Evolutionary conservation across 1,140 invertebrate species (phyloP), one percentile per base, ranked within the genome.

Genomic region (Uloborus diversus): DNA sequence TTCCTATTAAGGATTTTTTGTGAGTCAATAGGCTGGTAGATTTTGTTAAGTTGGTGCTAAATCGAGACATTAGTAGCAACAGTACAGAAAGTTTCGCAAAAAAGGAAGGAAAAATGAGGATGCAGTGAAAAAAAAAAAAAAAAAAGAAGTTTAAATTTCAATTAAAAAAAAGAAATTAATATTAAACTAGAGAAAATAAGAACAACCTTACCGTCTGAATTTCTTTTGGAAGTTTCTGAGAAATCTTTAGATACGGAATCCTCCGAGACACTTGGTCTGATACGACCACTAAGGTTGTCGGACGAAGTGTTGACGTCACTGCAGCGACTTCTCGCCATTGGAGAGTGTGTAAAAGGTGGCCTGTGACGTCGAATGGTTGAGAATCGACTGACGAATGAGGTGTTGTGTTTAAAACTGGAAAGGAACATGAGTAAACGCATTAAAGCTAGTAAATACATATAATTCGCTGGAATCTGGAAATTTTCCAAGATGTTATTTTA

Each of bases 361-460:
- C 84, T 82, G 88, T 94, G 91, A n/a, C 93, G 89, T 69, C 93
- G 89, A 85, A 95, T 94, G 28, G 94, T 95, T 76, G 94, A 94
- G 86, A 95, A 88, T 78, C 94, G 91, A 84, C 93, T 93, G 84
- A 95, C 94, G 87, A 95, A 95, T 47, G 94, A 95, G 82, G 94
- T 92, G 87, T 95, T 95, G 89, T 94, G 93, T 89, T 94, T 94
- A 89, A 94, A 95, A 86, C 93, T 94, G 42, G 11, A 71, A 71
- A n/a, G n/a, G 7, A 42, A 42, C 37, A 17, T 9, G 37, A 42
- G 7, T 17, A 42, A 42, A 53, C 1, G 14, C 17, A 1, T 25
- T 11, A 49, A 49, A 11, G 20, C 27, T 33, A 32, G 28, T 13
- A 23, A 62, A 47, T 56, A n/a, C n/a, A n/a, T n/a, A n/a, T n/a